Percentiles rank a stretch among this genome's conserved stretches.
Conservation (phyloP, 2,113 vertebrate genomes). For the Verasper variegatus region DNA sequence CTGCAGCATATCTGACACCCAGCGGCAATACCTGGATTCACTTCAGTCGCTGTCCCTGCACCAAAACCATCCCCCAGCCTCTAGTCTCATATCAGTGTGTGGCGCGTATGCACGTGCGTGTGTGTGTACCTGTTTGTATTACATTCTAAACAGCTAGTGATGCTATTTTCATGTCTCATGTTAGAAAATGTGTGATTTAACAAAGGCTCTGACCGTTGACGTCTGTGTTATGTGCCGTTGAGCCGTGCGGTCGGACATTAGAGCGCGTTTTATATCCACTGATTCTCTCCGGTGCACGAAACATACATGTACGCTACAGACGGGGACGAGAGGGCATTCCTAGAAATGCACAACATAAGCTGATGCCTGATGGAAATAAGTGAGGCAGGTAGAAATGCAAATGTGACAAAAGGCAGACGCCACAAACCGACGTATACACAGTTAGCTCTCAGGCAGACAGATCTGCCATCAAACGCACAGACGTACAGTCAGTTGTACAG, state of each 20-base stretch:
- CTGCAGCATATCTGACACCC: conserved; percentile 79
- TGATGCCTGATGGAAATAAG: conserved; percentile 16
- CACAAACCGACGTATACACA: not conserved
- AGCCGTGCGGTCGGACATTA: conserved; percentile 10
- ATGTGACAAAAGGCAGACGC: conserved; percentile 44
- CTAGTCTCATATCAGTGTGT: conserved; percentile 45
- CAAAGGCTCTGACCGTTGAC: conserved; percentile 24
- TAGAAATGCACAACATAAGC: not conserved
- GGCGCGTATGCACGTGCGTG: conserved; percentile 7
- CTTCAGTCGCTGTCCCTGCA: conserved; percentile 80
- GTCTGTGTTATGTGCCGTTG: conserved; percentile 30
- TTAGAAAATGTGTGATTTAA: conserved; percentile 38
- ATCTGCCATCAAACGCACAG: conserved; percentile 51
- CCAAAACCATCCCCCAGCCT: conserved; percentile 69
- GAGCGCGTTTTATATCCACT: not conserved
- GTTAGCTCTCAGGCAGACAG: conserved; percentile 50
- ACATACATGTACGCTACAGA: conserved; percentile 29
- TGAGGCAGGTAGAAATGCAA: conserved; percentile 40
- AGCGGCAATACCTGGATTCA: conserved; percentile 81
- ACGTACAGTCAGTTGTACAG: not conserved
- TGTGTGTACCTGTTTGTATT: conserved; percentile 20
- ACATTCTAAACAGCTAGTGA: conserved; percentile 22
- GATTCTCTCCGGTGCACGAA: conserved; percentile 67
- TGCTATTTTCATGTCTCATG: conserved; percentile 26
- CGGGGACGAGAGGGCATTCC: not conserved